These are phyloP conservation scores for Natator depressus DNA, from an alignment of 2,113 vertebrate species.

Conservation along the genomic window DNA sequence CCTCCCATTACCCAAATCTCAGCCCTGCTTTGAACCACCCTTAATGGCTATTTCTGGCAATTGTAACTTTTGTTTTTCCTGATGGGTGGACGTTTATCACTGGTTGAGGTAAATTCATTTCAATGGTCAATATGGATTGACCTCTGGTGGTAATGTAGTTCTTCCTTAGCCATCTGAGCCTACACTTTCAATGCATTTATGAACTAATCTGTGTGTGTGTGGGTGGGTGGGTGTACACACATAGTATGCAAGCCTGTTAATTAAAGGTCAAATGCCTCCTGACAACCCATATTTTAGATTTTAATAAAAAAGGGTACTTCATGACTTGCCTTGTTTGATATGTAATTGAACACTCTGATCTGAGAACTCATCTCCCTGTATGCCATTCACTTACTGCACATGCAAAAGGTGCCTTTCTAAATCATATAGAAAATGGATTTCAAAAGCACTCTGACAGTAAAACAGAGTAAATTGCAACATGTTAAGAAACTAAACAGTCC, in stretches of 20 bases:
- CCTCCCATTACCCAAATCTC: background rate
- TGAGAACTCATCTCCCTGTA: background rate
- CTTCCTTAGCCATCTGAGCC: background rate
- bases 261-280: background rate
- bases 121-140: background rate
- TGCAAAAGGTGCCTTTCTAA: background rate
- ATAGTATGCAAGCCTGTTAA: background rate
- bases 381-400: background rate
- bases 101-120: background rate
- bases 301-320: background rate
- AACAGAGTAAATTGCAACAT: background rate
- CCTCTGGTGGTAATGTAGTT: background rate
- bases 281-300: background rate
- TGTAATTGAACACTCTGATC: background rate
- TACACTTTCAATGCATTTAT: background rate
- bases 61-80: background rate
- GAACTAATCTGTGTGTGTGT: background rate
- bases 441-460: background rate
- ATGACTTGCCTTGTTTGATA: background rate
- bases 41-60: background rate
- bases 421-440: background rate
- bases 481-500: accelerated
- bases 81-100: background rate
- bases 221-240: no score
- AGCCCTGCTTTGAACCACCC: background rate